A percentile compares a stretch with the other conserved stretches of the same genome.
Evolutionary conservation across 2,113 vertebrate genomes (phyloP).

Genomic region (Hymenochirus boettgeri): DNA sequence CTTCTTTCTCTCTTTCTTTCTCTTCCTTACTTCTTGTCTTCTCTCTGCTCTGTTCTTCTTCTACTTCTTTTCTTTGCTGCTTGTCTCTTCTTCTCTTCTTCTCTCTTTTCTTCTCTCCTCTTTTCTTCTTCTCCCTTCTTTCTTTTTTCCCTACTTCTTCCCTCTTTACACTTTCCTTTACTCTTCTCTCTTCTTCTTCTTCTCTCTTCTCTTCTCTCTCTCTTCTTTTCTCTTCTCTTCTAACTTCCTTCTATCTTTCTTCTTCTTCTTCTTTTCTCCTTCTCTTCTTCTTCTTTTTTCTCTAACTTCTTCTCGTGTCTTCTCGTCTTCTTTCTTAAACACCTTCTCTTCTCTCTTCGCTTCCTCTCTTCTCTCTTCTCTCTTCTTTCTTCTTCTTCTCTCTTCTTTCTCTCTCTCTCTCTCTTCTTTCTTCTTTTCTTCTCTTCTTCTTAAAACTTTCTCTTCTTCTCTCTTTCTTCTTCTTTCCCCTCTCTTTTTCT

Average conservation of each 20-base stretch:
- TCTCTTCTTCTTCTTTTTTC: not conserved
- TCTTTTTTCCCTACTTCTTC: too few species aligned
- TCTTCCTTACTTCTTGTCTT: too few species aligned
- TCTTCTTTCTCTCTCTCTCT: not conserved
- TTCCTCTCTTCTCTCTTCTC: not conserved
- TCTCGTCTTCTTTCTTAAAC: not conserved
- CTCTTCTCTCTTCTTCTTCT: too few species aligned
- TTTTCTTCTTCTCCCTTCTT: too few species aligned
- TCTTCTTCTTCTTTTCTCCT: not conserved
- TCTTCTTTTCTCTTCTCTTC: not conserved
- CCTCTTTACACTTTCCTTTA: too few species aligned
- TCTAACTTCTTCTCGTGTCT: not conserved
- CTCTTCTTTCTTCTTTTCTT: not conserved
- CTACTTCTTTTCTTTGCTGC: not conserved
- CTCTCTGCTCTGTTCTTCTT: too few species aligned
- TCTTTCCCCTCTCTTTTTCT: not conserved
- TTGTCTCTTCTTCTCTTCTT: not conserved
- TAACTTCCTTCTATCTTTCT: not conserved
- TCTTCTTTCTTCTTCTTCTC: not conserved
- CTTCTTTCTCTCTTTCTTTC: not conserved
- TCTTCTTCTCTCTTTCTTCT: not conserved
- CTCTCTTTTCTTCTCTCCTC: too few species aligned
- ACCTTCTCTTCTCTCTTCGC: not conserved
- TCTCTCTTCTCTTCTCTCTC: not conserved
- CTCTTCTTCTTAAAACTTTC: not conserved